phyloP scores from a whole-genome alignment of 2,113 vertebrate species.

The Elgaria multicarinata region DNA sequence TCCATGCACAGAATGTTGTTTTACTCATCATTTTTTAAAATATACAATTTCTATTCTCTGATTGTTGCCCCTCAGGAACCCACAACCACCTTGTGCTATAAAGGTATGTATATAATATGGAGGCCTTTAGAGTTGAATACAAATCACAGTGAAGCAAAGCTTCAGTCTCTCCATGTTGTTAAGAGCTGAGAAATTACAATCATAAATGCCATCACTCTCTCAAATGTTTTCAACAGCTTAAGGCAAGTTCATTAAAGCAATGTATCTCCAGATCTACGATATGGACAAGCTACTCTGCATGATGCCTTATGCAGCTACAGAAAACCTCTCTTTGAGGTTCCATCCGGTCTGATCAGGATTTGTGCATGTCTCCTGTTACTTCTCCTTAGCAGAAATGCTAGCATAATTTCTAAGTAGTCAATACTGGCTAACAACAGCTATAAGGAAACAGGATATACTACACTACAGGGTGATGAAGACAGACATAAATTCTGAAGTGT shows the following conservation, averaged over 20 bases:
- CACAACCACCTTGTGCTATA: slow-evolving; percentile 18
- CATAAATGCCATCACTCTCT: slow-evolving; percentile 54
- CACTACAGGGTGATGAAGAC: not conserved
- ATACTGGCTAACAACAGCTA: not conserved
- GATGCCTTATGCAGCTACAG: slow-evolving; percentile 44
- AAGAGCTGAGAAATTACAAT: slow-evolving; percentile 59
- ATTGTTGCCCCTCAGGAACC: not conserved
- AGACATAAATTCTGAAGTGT: not conserved
- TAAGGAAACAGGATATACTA: not conserved
- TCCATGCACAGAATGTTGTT: not conserved
- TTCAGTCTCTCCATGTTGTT: slow-evolving; percentile 26
- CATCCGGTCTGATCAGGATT: slow-evolving; percentile 28
- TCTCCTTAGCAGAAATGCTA: slow-evolving; percentile 52
- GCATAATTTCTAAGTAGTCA: slow-evolving; percentile 55
- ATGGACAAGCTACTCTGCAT: slow-evolving; percentile 27
- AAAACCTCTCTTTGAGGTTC: slow-evolving; percentile 46
- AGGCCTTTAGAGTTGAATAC: slow-evolving; percentile 29
- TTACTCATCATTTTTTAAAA: not conserved
- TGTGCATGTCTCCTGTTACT: slow-evolving; percentile 41
- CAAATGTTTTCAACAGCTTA: slow-evolving; percentile 58
- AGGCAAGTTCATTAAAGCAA: slow-evolving; percentile 57
- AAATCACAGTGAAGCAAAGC: slow-evolving; percentile 38
- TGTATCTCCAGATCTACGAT: slow-evolving; percentile 30
- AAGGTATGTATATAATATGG: not conserved
- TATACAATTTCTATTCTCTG: slow-evolving; percentile 7